phyloP scores from a whole-genome alignment of 2,113 vertebrate genomes.

The Dipodomys ordii region DNA sequence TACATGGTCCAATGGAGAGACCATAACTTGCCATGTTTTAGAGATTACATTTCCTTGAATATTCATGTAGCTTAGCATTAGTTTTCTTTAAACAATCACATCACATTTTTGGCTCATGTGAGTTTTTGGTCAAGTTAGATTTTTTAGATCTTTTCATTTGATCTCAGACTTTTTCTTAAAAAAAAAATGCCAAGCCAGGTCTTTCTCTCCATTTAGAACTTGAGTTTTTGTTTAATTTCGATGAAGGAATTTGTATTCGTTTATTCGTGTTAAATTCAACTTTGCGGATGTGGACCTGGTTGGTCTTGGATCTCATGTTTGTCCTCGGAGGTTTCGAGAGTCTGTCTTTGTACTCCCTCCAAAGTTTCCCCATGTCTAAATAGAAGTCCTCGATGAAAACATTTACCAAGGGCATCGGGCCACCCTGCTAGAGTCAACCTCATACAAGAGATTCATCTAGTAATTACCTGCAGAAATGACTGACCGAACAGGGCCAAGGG shows the following conservation, averaged over 20 bases:
- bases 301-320: slow-evolving; percentile 56
- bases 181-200: slow-evolving; percentile 41
- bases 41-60: slow-evolving; percentile 71
- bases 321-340: slow-evolving; percentile 41
- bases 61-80: slow-evolving; percentile 52
- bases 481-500: neutral
- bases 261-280: slow-evolving; percentile 63
- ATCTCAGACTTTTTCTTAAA: neutral
- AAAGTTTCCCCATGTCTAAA: slow-evolving; percentile 56
- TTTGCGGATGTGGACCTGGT: slow-evolving; percentile 46
- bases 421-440: neutral
- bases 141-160: slow-evolving; percentile 65
- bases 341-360: slow-evolving; percentile 50
- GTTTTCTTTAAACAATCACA: slow-evolving; percentile 64
- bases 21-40: slow-evolving; percentile 16
- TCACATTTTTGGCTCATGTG: slow-evolving; percentile 65
- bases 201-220: slow-evolving; percentile 50
- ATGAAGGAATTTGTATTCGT: slow-evolving; percentile 56
- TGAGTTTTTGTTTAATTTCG: slow-evolving; percentile 60
- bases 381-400: slow-evolving; percentile 50
- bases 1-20: neutral
- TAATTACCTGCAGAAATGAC: slow-evolving; percentile 33
- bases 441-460: neutral
- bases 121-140: slow-evolving; percentile 59
- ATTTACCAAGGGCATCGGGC: neutral